Percentiles rank a stretch among this genome's conserved stretches.
Evolutionary conservation across 2,113 vertebrate species (phyloP).

Genomic region (Solea senegalensis): DNA sequence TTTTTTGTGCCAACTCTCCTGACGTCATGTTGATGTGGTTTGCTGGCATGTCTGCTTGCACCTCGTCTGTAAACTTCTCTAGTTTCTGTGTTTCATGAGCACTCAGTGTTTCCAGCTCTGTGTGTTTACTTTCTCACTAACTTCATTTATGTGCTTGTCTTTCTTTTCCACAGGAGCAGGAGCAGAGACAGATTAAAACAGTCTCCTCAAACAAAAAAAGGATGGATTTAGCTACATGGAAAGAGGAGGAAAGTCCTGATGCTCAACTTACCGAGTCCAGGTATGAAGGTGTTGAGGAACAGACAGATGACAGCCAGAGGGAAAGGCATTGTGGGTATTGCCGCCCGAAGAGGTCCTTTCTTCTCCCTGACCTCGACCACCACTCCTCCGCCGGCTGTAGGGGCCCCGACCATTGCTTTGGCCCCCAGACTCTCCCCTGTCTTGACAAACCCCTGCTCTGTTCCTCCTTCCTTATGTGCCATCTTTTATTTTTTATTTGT

Average conservation of each 20-base stretch:
- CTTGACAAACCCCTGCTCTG: conserved; percentile 43
- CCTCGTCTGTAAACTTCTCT: not conserved
- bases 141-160: not conserved
- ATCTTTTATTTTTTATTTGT: conserved; percentile 37
- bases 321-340: conserved; percentile 97
- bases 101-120: conserved; percentile 9
- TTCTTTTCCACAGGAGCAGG: not conserved
- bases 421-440: conserved; percentile 52
- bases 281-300: conserved; percentile 97
- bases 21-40: conserved; percentile 8
- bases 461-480: conserved; percentile 69
- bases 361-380: conserved; percentile 97
- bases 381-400: conserved; percentile 85
- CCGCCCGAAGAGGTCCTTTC: conserved; percentile 92
- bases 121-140: not conserved
- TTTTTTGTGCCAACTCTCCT: not conserved
- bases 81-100: not conserved
- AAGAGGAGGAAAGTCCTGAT: not conserved
- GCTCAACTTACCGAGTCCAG: conserved; percentile 89
- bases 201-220: not conserved
- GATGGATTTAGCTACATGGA: no score
- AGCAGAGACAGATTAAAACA: not conserved
- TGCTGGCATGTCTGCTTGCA: not conserved
- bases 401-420: conserved; percentile 56
- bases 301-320: conserved; percentile 94